Conservation (phyloP, 2,113 vertebrate genomes). For the Athene noctua region DNA sequence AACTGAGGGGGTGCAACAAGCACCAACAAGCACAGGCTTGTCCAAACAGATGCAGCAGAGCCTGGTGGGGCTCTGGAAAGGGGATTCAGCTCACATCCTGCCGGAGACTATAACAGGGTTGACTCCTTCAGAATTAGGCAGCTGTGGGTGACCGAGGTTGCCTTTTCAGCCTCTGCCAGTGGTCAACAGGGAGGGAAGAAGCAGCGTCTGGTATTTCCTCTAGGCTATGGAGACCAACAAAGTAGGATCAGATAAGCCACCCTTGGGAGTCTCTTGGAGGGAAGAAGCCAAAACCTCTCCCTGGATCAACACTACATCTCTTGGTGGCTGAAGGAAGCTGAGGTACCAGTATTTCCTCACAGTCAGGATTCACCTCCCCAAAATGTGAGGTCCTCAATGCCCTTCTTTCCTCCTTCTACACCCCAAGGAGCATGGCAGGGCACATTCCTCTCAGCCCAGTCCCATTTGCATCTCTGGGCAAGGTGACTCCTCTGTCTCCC, state of each 20-base stretch:
- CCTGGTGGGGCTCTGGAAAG: not conserved
- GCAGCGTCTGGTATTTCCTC: not conserved
- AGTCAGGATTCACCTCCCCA: not conserved
- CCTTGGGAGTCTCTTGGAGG: not conserved
- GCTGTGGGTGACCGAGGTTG: not conserved
- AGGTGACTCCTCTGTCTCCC: not conserved
- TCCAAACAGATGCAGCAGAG: not conserved
- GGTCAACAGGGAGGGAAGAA: not conserved
- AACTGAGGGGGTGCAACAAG: not conserved
- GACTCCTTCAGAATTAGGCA: not conserved
- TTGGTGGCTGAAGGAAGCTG: not conserved
- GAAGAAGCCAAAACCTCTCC: not conserved
- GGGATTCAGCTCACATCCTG: not conserved
- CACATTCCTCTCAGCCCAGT: not conserved
- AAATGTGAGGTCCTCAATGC: not conserved
- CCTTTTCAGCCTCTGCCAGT: not conserved
- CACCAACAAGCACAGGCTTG: not conserved
- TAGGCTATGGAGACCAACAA: not conserved
- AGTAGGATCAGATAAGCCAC: not conserved
- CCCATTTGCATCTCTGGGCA: not conserved
- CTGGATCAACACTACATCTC: not conserved
- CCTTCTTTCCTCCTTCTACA: not conserved
- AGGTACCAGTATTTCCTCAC: not conserved
- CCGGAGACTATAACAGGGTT: not conserved
- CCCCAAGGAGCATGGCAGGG: not conserved